Evolutionary conservation across 2,797 vertebrate genomes (phyloP).

Genomic region (Pantherophis vulpinus): DNA sequence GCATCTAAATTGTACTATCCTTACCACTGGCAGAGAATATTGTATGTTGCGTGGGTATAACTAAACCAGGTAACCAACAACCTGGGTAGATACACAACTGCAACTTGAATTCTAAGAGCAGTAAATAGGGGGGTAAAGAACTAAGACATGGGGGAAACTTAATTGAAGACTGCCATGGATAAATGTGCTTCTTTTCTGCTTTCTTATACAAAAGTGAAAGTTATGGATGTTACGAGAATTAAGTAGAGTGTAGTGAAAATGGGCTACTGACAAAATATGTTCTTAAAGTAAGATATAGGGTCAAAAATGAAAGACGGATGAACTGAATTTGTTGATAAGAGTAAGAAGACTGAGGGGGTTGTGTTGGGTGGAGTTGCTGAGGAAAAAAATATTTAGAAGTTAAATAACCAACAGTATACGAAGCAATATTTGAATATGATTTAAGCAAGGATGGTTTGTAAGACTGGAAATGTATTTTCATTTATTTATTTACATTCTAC

Average conservation of each 20-base stretch:
- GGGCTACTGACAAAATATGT: background rate
- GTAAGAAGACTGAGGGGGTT: background rate
- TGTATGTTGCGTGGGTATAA: background rate
- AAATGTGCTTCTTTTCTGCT: background rate
- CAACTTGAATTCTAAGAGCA: background rate
- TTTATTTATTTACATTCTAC: background rate
- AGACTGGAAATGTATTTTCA: background rate
- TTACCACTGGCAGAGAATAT: background rate
- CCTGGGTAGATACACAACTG: background rate
- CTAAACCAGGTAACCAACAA: background rate
- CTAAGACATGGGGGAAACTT: background rate
- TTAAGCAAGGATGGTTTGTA: background rate
- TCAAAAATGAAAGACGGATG: background rate
- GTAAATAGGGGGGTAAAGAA: background rate
- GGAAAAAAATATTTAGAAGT: background rate
- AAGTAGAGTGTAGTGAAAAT: background rate
- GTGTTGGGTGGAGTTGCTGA: background rate
- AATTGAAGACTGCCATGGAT: background rate
- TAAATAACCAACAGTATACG: background rate
- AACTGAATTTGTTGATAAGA: background rate
- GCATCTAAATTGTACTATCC: background rate
- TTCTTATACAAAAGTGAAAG: background rate
- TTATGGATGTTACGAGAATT: background rate
- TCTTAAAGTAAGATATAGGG: background rate
- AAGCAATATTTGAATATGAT: background rate